Conservation (phyloP, 2,113 vertebrate genomes). For the Osmerus eperlanus region DNA sequence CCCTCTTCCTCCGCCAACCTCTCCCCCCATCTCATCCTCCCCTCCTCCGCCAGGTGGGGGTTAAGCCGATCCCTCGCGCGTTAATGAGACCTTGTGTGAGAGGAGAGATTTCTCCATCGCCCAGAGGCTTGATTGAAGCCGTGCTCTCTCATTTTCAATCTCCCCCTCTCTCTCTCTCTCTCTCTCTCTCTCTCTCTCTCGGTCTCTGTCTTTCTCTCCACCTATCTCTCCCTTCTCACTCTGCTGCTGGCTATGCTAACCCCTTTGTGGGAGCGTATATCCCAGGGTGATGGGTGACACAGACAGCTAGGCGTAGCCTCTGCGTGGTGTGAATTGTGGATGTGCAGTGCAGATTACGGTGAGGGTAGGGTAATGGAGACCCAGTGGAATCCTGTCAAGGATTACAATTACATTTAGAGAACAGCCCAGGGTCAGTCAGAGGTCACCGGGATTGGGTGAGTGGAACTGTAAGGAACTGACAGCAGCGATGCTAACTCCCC, state of each 20-base stretch:
- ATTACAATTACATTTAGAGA: slow-evolving; percentile 71
- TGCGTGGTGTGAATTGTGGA: slow-evolving; percentile 66
- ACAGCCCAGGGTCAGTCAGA: slow-evolving; percentile 59
- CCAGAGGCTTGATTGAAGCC: slow-evolving; percentile 65
- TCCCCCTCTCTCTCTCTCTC: not conserved
- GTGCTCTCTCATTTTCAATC: slow-evolving; percentile 45
- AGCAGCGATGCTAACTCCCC: not conserved
- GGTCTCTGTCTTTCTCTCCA: not conserved
- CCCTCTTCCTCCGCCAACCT: slow-evolving; percentile 1
- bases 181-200: not conserved
- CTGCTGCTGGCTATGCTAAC: slow-evolving; percentile 43
- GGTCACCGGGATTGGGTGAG: slow-evolving; percentile 63
- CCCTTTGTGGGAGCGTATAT: slow-evolving; percentile 35
- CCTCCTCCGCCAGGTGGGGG: slow-evolving; percentile 18
- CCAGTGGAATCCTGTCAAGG: slow-evolving; percentile 71
- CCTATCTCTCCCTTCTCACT: slow-evolving; percentile 23
- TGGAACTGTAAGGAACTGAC: slow-evolving; percentile 11
- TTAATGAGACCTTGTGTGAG: slow-evolving; percentile 59
- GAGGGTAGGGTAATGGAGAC: slow-evolving; percentile 68
- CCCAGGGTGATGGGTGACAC: slow-evolving; percentile 63
- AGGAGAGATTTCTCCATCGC: slow-evolving; percentile 51
- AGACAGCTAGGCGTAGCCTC: slow-evolving; percentile 72
- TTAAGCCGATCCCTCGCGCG: slow-evolving; percentile 60
- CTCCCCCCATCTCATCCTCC: slow-evolving; percentile 20
- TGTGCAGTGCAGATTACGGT: slow-evolving; percentile 70